Conservation (phyloP, 1,140 invertebrate species). For the Bicyclus anynana region DNA sequence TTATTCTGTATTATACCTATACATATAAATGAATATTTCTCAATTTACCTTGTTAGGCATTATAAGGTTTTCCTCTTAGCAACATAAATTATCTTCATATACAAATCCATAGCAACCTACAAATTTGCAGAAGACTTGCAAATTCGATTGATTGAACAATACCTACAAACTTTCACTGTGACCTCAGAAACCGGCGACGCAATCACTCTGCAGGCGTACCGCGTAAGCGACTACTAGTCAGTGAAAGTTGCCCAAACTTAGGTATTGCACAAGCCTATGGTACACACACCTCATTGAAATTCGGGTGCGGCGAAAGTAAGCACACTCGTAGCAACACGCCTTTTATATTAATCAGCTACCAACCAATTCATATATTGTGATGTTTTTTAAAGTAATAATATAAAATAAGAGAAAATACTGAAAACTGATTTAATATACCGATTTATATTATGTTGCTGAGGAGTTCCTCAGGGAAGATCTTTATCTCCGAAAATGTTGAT, state of each 20-base stretch:
- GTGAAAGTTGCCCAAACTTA: constrained; percentile 74
- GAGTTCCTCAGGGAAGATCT: no score
- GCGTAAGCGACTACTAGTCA: constrained; percentile 55
- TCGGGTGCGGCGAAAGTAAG: constrained; percentile 69
- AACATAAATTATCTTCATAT: background rate
- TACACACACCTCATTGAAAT: constrained; percentile 65
- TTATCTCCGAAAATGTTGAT: no score
- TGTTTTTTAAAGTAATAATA: background rate
- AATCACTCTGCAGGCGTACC: constrained; percentile 67
- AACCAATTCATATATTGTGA: background rate
- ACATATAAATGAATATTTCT: no score
- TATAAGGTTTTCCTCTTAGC: background rate
- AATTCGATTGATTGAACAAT: constrained; percentile 47
- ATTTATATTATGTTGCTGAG: no score
- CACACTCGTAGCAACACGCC: constrained; percentile 26
- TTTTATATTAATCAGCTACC: constrained; percentile 23
- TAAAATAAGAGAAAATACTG: no score
- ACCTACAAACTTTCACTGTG: constrained; percentile 66
- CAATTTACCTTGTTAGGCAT: no score
- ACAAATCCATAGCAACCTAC: background rate
- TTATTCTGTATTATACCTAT: no score
- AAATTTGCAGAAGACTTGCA: constrained; percentile 19
- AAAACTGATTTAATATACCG: no score
- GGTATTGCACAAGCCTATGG: constrained; percentile 67
- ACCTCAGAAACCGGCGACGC: constrained; percentile 57